Percentiles rank a stretch among this genome's conserved stretches.
Evolutionary conservation across 2,113 vertebrate species (phyloP).

Genomic region (Barnardius zonarius): DNA sequence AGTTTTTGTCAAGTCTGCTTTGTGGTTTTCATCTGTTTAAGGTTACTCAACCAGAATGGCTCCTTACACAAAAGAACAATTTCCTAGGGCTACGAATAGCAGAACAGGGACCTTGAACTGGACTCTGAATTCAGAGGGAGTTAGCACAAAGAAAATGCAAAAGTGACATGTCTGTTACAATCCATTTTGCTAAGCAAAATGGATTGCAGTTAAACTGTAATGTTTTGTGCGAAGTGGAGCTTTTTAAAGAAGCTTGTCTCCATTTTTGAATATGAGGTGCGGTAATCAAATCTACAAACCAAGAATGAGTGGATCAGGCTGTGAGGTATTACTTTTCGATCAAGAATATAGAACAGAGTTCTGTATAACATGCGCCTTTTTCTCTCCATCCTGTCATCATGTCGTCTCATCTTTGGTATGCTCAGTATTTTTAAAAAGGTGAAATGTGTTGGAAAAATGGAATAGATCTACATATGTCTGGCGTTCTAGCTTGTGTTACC

Average conservation of each 20-base stretch:
- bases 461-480: background rate
- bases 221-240: background rate
- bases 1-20: background rate
- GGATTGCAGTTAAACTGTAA: background rate
- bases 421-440: background rate
- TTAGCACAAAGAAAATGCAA: background rate
- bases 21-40: background rate
- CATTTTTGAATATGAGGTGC: background rate
- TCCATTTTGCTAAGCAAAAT: background rate
- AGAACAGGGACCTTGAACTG: background rate
- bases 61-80: background rate
- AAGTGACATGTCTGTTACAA: background rate
- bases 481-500: background rate
- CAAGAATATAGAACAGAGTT: background rate
- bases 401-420: background rate
- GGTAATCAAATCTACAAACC: background rate
- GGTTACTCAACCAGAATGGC: background rate
- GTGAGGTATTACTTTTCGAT: background rate
- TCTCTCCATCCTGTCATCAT: background rate
- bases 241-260: background rate
- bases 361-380: background rate
- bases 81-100: slow-evolving; percentile 4
- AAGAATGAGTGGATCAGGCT: background rate
- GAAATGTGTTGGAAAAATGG: background rate
- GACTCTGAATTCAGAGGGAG: background rate